phyloP scores from a whole-genome alignment of 2,797 vertebrate species.

The Mallotus villosus region DNA sequence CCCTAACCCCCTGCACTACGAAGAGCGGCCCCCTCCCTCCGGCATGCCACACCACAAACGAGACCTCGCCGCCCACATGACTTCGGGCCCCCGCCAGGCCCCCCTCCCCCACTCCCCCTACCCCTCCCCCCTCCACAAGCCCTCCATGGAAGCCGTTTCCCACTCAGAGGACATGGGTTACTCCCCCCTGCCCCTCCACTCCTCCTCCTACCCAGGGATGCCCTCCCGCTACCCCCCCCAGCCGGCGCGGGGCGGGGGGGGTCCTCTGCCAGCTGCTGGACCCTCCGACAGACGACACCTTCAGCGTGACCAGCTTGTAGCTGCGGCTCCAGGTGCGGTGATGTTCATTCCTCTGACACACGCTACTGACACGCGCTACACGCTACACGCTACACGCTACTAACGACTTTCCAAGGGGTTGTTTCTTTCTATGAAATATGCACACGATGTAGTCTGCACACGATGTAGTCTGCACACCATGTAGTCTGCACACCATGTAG shows the following conservation, averaged over 20 bases:
- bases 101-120: slow-evolving; percentile 74
- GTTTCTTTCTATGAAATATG: too few relatives aligned
- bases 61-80: slow-evolving; percentile 74
- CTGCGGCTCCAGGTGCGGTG: slow-evolving; percentile 61
- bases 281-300: slow-evolving; percentile 93
- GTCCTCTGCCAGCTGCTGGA: slow-evolving; percentile 96
- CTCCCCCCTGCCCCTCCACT: slow-evolving; percentile 90
- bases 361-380: background rate
- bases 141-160: slow-evolving; percentile 86
- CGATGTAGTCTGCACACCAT: too few relatives aligned
- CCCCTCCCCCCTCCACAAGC: slow-evolving; percentile 73
- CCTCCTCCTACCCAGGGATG: slow-evolving; percentile 73
- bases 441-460: too few relatives aligned
- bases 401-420: too few relatives aligned
- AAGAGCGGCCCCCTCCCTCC: slow-evolving; percentile 80
- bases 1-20: slow-evolving; percentile 77
- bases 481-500: too few relatives aligned
- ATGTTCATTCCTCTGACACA: background rate
- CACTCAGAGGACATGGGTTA: slow-evolving; percentile 88
- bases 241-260: slow-evolving; percentile 81
- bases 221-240: slow-evolving; percentile 86
- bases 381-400: background rate
- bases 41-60: slow-evolving; percentile 78
- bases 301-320: slow-evolving; percentile 99
- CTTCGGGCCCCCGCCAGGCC: slow-evolving; percentile 78